These are phyloP conservation scores for Leptinotarsa defecta DNA, from an alignment of 1,140 invertebrate species.

Conservation along the genomic window DNA sequence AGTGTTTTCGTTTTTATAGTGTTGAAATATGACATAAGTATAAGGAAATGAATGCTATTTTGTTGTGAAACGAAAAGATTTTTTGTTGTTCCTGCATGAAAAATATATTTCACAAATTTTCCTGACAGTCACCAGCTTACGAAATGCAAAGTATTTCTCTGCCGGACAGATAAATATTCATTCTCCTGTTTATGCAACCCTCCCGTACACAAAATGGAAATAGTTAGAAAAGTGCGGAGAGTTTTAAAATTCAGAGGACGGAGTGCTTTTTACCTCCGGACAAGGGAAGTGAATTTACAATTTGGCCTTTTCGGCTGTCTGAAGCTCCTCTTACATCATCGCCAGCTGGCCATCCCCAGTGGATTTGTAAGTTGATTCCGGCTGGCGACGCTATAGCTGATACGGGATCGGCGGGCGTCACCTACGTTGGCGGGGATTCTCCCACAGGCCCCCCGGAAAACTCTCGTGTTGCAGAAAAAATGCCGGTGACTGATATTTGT, in stretches of 20 bases:
- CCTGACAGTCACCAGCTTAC: not conserved
- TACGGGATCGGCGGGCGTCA: not conserved
- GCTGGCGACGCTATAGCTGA: constrained; percentile 29
- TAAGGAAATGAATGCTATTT: too few relatives aligned
- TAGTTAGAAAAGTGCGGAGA: constrained; percentile 22
- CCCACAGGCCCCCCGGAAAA: not conserved
- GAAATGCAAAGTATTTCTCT: not conserved
- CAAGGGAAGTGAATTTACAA: constrained; percentile 57
- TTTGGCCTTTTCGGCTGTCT: constrained; percentile 49
- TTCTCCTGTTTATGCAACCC: not conserved
- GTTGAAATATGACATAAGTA: not conserved
- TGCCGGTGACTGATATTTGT: not conserved
- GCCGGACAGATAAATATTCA: not conserved
- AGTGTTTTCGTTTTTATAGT: not conserved
- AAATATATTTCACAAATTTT: not conserved
- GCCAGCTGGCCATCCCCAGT: constrained; percentile 52
- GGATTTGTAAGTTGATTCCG: constrained; percentile 53
- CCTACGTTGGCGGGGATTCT: not conserved
- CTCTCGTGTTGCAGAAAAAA: constrained; percentile 21
- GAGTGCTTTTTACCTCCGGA: constrained; percentile 54
- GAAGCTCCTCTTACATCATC: constrained; percentile 51
- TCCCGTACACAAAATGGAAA: constrained; percentile 2
- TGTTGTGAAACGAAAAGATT: not conserved
- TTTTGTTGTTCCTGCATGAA: not conserved
- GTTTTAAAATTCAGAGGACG: constrained; percentile 48